Base-by-base conservation (phyloP, 1,140 invertebrate species). In the Drosophila malerkotliana region DNA sequence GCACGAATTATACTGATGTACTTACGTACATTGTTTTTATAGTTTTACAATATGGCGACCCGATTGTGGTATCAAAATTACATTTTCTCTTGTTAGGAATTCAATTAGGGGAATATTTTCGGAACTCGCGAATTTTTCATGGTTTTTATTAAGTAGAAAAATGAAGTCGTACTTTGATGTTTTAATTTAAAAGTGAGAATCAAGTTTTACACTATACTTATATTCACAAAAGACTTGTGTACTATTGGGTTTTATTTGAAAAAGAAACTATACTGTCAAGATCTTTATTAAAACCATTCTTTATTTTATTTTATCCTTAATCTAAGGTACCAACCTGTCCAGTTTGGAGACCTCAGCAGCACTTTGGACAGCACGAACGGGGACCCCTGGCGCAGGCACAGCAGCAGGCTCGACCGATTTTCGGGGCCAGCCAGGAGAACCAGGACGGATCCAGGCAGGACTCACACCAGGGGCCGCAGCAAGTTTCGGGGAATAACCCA, bases 21-120 rank as follows among this genome's bases (percentile, higher is more conserved):
- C 68, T 58, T 75, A 41, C 49, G 53, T 3, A 45, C 15, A 45
- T 62, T 57, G 32, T 26, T 78, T 90, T 90, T 90, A 90, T 90
- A 90, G 85, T 90, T 90, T 85, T 72, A 82, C 85, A 90, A 90
- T 79, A 85, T 85, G 85, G 84, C 67, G 85, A 68, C 78, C 48
- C 64, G 49, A 55, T 61, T 53, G 51, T 18, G 30, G 49, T 34
- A 85, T 85, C 60, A 87, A 87, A 75, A 77, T 67, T 72, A 54
- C 61, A 85, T 85, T 81, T 85, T 52, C 49, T 14, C 37, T 26
- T 64, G 14, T 61, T 77, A 63, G 10, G 39, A 39, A 72, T 79
- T 61, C 59, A 71, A 79, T 80, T 72, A 66, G 9, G 62, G 62
- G 49, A n/a, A 21, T 34, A 28, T 44, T 45, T 30, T 4, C 1